Evolutionary conservation across 2,888 invertebrate species (phyloP).

Genomic region (Tribolium freemani): DNA sequence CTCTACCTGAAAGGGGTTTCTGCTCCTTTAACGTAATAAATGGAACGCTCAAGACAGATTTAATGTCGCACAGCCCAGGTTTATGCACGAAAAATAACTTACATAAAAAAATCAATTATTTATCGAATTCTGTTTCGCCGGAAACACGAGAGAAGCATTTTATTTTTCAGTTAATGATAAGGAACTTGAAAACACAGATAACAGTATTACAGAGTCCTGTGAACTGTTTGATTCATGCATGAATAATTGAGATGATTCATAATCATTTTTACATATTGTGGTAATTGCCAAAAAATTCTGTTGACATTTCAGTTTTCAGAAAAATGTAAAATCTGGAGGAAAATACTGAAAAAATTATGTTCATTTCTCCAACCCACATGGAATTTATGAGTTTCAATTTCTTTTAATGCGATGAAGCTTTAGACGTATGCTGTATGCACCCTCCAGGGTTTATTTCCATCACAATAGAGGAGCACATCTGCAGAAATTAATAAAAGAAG

Average conservation of each 20-base stretch:
- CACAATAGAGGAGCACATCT: neutral
- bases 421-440: neutral
- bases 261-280: neutral
- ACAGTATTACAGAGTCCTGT: neutral
- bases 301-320: neutral
- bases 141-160: constrained; percentile 20
- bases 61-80: neutral
- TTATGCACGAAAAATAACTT: no score
- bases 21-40: constrained; percentile 10
- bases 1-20: constrained; percentile 20
- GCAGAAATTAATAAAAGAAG: neutral
- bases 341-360: neutral
- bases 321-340: neutral
- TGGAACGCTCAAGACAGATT: neutral
- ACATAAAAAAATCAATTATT: no score
- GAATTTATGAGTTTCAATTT: neutral
- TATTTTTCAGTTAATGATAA: constrained; percentile 8
- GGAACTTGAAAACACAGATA: neutral
- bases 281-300: neutral
- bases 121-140: no score
- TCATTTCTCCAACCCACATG: no score
- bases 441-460: neutral
- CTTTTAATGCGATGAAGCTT: neutral
- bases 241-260: neutral
- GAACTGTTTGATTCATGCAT: neutral